A percentile compares a stretch with the other conserved stretches of the same genome.
phyloP scores from a whole-genome alignment of 2,113 vertebrate genomes.

The Sula dactylatra region DNA sequence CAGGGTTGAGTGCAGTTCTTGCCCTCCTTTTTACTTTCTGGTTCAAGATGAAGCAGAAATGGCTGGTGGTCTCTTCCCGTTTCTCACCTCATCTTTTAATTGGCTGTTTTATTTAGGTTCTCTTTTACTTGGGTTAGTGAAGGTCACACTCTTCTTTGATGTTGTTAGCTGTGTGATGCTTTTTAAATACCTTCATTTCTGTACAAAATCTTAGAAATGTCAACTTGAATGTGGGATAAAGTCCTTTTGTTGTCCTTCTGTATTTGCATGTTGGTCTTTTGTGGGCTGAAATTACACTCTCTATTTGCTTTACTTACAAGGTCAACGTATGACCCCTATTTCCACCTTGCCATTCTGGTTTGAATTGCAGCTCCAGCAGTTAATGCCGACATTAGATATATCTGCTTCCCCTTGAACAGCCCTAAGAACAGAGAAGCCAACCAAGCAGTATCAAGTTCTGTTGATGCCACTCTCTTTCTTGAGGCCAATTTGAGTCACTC shows the following conservation, averaged over 20 bases:
- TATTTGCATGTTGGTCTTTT: not conserved
- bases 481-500: not conserved
- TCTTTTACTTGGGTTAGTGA: not conserved
- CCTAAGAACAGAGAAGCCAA: not conserved
- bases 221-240: not conserved
- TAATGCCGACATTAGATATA: not conserved
- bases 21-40: not conserved
- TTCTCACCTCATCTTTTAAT: not conserved
- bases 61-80: not conserved
- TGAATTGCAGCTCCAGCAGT: slow-evolving; percentile 6
- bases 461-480: not conserved
- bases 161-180: not conserved
- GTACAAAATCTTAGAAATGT: not conserved
- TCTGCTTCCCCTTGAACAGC: not conserved
- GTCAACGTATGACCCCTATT: not conserved
- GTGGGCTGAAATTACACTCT: not conserved
- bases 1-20: not conserved
- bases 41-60: not conserved
- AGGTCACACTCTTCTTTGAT: not conserved
- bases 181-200: not conserved
- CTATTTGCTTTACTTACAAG: not conserved
- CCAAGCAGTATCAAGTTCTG: not conserved
- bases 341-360: not conserved
- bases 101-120: not conserved
- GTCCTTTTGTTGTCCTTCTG: not conserved